Conservation (phyloP, 2,888 invertebrate genomes). For the Sericinus montela region DNA sequence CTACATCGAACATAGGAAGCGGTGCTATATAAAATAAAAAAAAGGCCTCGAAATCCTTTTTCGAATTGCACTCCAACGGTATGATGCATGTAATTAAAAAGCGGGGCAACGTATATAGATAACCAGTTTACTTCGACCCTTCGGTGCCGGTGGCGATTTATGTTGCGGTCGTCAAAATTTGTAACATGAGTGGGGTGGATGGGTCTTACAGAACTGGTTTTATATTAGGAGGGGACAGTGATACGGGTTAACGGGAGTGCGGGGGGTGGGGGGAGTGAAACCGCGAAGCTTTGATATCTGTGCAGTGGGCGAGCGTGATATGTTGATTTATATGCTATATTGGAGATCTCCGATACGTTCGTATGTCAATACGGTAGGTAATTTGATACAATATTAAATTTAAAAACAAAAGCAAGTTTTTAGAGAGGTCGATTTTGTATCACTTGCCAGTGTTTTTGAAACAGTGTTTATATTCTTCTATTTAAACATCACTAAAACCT, state of each 20-base stretch:
- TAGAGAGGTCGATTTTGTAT: not conserved
- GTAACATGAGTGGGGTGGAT: no score
- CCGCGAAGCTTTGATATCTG: constrained; percentile 55
- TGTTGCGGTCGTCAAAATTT: not conserved
- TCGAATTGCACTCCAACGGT: constrained; percentile 53
- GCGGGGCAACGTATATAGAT: constrained; percentile 47
- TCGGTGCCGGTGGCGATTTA: not conserved
- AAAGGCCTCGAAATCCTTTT: constrained; percentile 58
- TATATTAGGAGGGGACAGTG: constrained; percentile 25
- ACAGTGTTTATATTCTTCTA: no score
- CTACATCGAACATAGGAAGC: no score
- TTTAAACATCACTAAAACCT: no score
- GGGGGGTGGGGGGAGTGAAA: constrained; percentile 33
- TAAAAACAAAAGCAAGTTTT: no score
- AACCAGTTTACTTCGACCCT: constrained; percentile 33
- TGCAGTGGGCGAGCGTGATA: constrained; percentile 37
- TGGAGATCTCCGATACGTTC: constrained; percentile 18
- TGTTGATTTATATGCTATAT: constrained; percentile 41
- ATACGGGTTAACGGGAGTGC: constrained; percentile 19
- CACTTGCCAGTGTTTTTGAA: no score
- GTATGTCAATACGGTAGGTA: not conserved
- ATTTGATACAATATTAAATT: not conserved
- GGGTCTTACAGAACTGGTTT: constrained; percentile 14
- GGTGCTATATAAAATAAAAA: constrained; percentile 18
- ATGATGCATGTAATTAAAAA: constrained; percentile 74